phyloP scores from a whole-genome alignment of 2,113 vertebrate genomes.

The Rhynchomys soricoides region DNA sequence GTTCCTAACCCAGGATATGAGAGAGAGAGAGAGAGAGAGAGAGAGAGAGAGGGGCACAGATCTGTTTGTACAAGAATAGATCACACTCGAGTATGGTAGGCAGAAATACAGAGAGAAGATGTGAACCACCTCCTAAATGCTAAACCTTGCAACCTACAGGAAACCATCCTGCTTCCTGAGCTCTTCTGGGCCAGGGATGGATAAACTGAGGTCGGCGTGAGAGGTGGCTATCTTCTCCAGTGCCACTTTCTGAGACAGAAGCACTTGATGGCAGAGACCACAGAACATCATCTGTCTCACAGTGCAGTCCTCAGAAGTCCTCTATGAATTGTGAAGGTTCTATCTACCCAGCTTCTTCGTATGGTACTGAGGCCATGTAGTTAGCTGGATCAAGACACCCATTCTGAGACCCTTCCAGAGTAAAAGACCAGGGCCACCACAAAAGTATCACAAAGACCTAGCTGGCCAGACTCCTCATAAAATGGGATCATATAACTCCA shows the following conservation, averaged over 20 bases:
- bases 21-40: too few relatives aligned
- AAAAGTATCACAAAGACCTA: background rate
- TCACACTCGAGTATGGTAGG: fast-evolving
- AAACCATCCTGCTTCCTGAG: background rate
- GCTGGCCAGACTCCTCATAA: background rate
- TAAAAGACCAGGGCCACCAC: background rate
- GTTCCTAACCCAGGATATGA: fast-evolving
- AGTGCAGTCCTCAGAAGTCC: slow-evolving; percentile 86
- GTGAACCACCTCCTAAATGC: background rate
- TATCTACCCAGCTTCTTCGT: fast-evolving
- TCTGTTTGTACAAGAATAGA: fast-evolving
- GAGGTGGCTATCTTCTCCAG: background rate
- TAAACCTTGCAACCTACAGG: too few relatives aligned
- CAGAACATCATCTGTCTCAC: slow-evolving; percentile 90
- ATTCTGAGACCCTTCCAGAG: background rate
- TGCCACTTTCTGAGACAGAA: slow-evolving; percentile 88
- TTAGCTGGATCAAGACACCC: background rate
- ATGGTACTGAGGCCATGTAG: background rate
- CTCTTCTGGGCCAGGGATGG: background rate
- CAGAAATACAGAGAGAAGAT: background rate
- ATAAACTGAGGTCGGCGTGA: background rate
- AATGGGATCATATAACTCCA: background rate
- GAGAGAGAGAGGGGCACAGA: too few relatives aligned
- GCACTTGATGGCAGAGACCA: slow-evolving; percentile 89
- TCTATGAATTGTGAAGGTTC: fast-evolving